Conservation (phyloP, 2,113 vertebrate genomes). For the Bubo blakistoni region DNA sequence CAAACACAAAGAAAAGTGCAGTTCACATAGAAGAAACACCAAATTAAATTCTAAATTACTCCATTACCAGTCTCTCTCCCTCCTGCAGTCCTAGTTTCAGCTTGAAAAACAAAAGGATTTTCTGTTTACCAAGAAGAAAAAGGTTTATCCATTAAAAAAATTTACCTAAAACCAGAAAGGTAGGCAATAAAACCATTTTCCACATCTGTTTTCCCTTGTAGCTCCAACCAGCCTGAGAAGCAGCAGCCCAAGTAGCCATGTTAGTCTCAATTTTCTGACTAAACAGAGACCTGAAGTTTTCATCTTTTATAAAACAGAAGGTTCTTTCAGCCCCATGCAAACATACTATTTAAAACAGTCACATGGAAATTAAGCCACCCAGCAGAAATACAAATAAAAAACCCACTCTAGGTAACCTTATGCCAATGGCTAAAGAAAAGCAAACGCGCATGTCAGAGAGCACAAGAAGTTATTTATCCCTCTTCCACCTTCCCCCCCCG, state of each 20-base stretch:
- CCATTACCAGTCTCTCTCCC: neutral
- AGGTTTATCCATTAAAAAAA: neutral
- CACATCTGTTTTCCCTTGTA: neutral
- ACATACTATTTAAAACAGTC: slow-evolving; percentile 55
- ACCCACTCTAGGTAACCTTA: slow-evolving; percentile 7
- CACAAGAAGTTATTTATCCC: slow-evolving; percentile 29
- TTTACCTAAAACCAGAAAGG: slow-evolving; percentile 71
- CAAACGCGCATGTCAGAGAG: neutral
- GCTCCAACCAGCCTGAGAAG: slow-evolving; percentile 1
- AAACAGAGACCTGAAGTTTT: slow-evolving; percentile 45
- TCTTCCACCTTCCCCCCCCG: neutral
- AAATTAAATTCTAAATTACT: neutral
- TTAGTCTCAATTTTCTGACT: slow-evolving; percentile 19
- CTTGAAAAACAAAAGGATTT: neutral
- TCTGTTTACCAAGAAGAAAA: neutral
- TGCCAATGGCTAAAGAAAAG: neutral
- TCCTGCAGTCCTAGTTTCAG: neutral
- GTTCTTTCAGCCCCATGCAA: slow-evolving; percentile 73
- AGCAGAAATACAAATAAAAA: neutral
- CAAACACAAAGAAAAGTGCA: neutral
- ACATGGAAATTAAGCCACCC: slow-evolving; percentile 36
- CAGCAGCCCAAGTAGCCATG: slow-evolving; percentile 30
- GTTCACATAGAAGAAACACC: neutral
- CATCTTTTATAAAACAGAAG: slow-evolving; percentile 62
- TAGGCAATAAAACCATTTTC: slow-evolving; percentile 13